Conservation (phyloP, 1,140 invertebrate genomes). For the Nephila pilipes region DNA sequence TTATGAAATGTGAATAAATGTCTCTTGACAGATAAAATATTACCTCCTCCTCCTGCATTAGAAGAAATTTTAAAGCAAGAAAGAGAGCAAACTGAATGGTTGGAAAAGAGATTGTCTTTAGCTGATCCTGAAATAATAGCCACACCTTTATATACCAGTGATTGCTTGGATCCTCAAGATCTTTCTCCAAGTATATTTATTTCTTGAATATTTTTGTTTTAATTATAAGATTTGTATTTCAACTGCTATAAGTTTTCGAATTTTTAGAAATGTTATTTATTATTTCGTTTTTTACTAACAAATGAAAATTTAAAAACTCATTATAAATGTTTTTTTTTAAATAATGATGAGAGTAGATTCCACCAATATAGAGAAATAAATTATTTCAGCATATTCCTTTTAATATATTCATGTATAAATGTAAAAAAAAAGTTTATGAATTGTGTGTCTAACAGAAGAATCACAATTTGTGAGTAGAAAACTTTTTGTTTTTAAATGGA, state of each 20-base stretch:
- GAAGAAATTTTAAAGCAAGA: conserved; percentile 74
- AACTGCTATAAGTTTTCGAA: too few relatives aligned
- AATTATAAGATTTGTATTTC: neutral
- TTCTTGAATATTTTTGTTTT: neutral
- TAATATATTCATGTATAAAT: too few relatives aligned
- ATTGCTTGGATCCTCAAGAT: conserved; percentile 37
- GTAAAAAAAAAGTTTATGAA: too few relatives aligned
- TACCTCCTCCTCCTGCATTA: conserved; percentile 65
- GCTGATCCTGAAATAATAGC: conserved; percentile 24
- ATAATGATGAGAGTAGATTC: neutral
- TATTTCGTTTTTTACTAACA: neutral
- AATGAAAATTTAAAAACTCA: neutral
- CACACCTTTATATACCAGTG: conserved; percentile 25
- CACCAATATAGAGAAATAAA: neutral
- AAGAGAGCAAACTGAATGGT: conserved; percentile 64
- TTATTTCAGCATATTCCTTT: too few relatives aligned
- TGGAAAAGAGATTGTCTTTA: conserved; percentile 56
- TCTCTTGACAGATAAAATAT: conserved; percentile 59
- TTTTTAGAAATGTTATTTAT: too few relatives aligned
- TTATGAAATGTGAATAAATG: too few relatives aligned
- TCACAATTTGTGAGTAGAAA: neutral
- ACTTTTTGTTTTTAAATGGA: neutral
- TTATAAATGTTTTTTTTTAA: neutral
- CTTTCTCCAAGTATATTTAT: conserved; percentile 23
- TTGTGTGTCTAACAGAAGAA: too few relatives aligned